These are phyloP conservation scores for Cactoblastis cactorum DNA, from an alignment of 2,888 invertebrate genomes.

Conservation along the genomic window DNA sequence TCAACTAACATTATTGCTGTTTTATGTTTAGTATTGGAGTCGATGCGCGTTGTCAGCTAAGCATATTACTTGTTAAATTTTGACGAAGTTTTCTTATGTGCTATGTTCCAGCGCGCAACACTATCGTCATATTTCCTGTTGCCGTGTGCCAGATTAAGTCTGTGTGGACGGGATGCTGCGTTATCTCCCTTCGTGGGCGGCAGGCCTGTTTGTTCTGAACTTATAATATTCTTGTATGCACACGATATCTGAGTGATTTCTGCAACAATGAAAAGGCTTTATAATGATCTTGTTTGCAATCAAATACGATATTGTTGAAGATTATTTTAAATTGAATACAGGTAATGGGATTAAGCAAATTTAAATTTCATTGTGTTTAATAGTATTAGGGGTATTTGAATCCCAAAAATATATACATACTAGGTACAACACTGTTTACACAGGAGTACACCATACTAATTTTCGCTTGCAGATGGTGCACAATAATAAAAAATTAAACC, in stretches of 20 bases:
- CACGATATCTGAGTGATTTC: slow-evolving; percentile 72
- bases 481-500: no score
- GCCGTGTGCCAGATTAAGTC: slow-evolving; percentile 66
- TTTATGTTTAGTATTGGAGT: slow-evolving; percentile 21
- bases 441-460: no score
- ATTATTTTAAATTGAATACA: no score
- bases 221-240: slow-evolving; percentile 69
- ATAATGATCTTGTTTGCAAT: slow-evolving; percentile 14
- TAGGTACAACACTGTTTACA: no score
- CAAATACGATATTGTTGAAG: not conserved
- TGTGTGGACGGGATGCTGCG: slow-evolving; percentile 63
- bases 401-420: no score
- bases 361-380: no score
- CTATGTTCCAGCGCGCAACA: slow-evolving; percentile 31
- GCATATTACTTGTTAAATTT: slow-evolving; percentile 43
- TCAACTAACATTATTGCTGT: slow-evolving; percentile 28
- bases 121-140: slow-evolving; percentile 68
- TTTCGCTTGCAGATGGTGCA: no score
- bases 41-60: slow-evolving; percentile 54
- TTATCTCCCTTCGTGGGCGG: slow-evolving; percentile 68
- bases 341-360: no score
- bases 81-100: slow-evolving; percentile 31
- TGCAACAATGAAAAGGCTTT: slow-evolving; percentile 61
- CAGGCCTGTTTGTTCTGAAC: slow-evolving; percentile 58
- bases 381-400: no score